phyloP scores from a whole-genome alignment of 2,113 vertebrate genomes.

The Poecilia latipinna region DNA sequence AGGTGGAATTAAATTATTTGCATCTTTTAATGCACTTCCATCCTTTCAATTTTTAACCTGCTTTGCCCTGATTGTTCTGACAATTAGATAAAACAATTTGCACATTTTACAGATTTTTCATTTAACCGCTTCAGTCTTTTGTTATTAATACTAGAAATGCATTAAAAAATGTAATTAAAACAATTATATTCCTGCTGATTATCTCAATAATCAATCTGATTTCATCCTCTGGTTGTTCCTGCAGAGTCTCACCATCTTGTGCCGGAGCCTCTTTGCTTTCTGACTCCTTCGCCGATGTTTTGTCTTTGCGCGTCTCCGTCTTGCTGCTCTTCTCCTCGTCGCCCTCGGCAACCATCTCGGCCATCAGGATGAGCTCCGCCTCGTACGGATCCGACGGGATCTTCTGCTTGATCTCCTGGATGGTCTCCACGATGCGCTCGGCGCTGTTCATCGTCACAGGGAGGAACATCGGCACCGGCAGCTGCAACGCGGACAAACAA shows the following conservation, averaged over 20 bases:
- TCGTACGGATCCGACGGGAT: slow-evolving; percentile 89
- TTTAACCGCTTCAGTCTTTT: too few relatives aligned
- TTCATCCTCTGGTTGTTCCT: too few relatives aligned
- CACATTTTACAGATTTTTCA: too few relatives aligned
- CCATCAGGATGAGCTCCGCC: slow-evolving; percentile 96
- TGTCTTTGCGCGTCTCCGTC: slow-evolving; percentile 38
- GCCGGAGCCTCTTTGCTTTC: slow-evolving; percentile 78
- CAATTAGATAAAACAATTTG: too few relatives aligned
- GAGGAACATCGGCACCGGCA: slow-evolving; percentile 93
- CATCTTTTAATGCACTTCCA: too few relatives aligned
- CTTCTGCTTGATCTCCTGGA: slow-evolving; percentile 91
- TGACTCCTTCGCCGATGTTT: slow-evolving; percentile 69
- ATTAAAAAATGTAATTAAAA: too few relatives aligned
- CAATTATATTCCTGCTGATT: too few relatives aligned
- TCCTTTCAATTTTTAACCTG: too few relatives aligned
- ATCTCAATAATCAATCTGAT: too few relatives aligned
- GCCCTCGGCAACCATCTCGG: slow-evolving; percentile 92
- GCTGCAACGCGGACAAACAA: slow-evolving; percentile 64
- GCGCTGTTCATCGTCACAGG: slow-evolving; percentile 87
- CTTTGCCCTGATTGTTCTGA: too few relatives aligned
- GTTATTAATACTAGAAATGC: too few relatives aligned
- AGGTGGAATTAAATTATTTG: too few relatives aligned
- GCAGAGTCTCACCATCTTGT: slow-evolving; percentile 79
- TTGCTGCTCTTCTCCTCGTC: slow-evolving; percentile 58
- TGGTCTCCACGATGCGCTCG: slow-evolving; percentile 85